Base-by-base conservation (phyloP, 2,888 invertebrate species). In the Pristionchus arcanus region DNA sequence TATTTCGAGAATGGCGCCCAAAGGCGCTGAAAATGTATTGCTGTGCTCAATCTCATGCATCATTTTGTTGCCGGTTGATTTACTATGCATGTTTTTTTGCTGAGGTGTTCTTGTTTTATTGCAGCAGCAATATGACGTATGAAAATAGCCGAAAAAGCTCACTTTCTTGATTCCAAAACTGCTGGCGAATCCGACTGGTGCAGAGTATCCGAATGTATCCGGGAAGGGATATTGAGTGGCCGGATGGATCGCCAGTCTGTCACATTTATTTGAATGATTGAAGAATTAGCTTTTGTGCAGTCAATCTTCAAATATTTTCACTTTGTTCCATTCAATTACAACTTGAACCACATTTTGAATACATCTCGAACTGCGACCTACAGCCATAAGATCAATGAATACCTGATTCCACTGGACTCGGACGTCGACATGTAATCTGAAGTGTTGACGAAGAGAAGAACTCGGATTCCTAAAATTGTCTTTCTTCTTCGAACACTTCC, bases 361-460 rank as follows among this genome's bases (percentile, higher is more conserved):
- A 49, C 13, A 49, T 49, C 42, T 49, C 42, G 9, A n/a, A n/a
- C n/a, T n/a, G n/a, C n/a, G n/a, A n/a, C n/a, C n/a, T n/a, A n/a
- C n/a, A n/a, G n/a, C n/a, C n/a, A n/a, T n/a, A 68, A 68, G 7
- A 21, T 9, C 7, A 68, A 28, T 37, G n/a, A 31, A n/a, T 11
- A 86, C 74, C 93, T 90, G 21, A 93, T 91, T 89, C 93, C 93
- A 21, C 92, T 91, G 49, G 92, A 92, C 90, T 93, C 93, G 21
- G 93, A 93, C 55, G 93, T 93, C 25, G 92, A 92, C 93, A 93
- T 93, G 90, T 93, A 93, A 77, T 93, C 93, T 42, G 92, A 92
- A 0, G 93, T 93, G 90, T 93, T 93, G 34, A 93, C 93, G 86
- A 92, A 92, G 9, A 93, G 90, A 0, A 93, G 91, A 7, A 93